Conservation (phyloP, 1,140 invertebrate genomes). For the Trichonephila clavipes region DNA sequence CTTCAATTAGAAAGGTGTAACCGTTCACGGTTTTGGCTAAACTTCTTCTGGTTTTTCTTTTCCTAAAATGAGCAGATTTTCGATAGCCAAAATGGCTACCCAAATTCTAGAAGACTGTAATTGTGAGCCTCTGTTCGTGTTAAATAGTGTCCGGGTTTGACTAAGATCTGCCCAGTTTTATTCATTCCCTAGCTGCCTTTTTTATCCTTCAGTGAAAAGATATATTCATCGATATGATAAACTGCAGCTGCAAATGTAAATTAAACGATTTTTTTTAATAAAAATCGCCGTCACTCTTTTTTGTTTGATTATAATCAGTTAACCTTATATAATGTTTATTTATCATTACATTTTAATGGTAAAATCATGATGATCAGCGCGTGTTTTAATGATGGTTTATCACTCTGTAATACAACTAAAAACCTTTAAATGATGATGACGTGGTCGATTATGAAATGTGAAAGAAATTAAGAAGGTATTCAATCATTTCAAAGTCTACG, state of each 20-base stretch:
- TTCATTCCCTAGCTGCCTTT: neutral
- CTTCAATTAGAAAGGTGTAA: conserved; percentile 60
- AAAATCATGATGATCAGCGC: neutral
- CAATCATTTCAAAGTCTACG: no score
- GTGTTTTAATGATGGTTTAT: neutral
- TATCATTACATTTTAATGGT: neutral
- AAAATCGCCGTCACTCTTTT: neutral
- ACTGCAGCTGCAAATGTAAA: neutral
- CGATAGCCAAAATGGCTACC: conserved; percentile 15
- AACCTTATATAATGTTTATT: neutral
- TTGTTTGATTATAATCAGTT: neutral
- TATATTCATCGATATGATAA: neutral
- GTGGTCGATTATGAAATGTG: no score
- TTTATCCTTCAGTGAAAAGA: neutral
- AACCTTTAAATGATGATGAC: no score
- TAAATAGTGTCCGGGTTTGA: conserved; percentile 7
- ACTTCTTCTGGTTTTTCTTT: neutral
- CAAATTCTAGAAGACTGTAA: neutral
- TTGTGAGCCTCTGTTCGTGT: neutral
- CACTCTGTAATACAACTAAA: neutral
- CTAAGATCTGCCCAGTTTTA: neutral
- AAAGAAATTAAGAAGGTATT: no score
- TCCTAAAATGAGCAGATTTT: neutral
- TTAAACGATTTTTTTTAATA: conserved; percentile 2
- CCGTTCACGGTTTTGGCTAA: conserved; percentile 48